Conservation (phyloP, 1,140 invertebrate genomes). For the Drosophila aff. region DNA sequence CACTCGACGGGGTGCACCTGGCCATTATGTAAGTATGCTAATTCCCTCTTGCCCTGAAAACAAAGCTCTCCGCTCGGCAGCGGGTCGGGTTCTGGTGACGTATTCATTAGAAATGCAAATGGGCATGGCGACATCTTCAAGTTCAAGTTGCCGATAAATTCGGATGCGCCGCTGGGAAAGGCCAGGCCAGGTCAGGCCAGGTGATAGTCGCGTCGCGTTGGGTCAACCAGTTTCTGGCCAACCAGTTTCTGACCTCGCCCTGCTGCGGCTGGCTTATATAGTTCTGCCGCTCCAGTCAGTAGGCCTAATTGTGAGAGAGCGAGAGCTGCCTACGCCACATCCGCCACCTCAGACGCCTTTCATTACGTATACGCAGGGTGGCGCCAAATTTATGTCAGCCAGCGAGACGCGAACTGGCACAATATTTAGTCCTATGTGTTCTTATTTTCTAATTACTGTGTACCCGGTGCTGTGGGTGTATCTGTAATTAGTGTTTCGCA, state of each 20-base stretch:
- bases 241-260: conserved; percentile 54
- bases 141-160: conserved; percentile 76
- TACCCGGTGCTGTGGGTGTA: conserved; percentile 25
- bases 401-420: conserved; percentile 19
- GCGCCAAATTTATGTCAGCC: conserved; percentile 63
- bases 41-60: conserved; percentile 24
- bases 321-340: conserved; percentile 1
- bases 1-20: conserved; percentile 24
- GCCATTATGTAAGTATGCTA: conserved; percentile 44
- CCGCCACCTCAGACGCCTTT: conserved; percentile 21
- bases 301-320: conserved; percentile 40
- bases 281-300: conserved; percentile 24
- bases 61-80: conserved; percentile 15
- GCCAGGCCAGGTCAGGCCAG: conserved; percentile 61
- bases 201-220: conserved; percentile 46
- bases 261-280: conserved; percentile 31
- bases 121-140: conserved; percentile 65
- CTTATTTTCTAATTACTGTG: conserved; percentile 77
- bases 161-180: conserved; percentile 40
- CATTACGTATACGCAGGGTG: conserved; percentile 67
- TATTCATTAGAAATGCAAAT: conserved; percentile 76
- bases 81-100: conserved; percentile 52
- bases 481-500: conserved; percentile 74
- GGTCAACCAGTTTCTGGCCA: conserved; percentile 58
- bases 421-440: conserved; percentile 27